Evolutionary conservation across 2,113 vertebrate species (phyloP), one percentile per base, ranked within the genome.

Genomic region (Andinoacara biseriatus): DNA sequence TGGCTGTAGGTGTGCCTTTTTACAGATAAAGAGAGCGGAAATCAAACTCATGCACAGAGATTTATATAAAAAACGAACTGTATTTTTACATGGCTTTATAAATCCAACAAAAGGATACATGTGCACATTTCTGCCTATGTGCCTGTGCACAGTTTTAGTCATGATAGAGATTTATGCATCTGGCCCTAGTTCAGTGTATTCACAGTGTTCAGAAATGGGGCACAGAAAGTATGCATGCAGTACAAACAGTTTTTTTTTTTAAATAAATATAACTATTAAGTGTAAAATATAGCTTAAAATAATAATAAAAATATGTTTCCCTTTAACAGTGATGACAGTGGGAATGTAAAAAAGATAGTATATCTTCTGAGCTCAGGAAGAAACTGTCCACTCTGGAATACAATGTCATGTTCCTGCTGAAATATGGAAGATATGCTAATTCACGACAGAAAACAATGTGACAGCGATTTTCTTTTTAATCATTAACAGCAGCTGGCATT

Each of bases 361-460:
- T 60, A 43, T 83, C 52, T 54, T 85, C 57, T 56, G 35, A 49
- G 6, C 46, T 58, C 14, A 62, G 62, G 59, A 61, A 82, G 54
- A 88, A 83, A 46, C 11, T 33, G 58, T 86, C 57, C 56, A 78
- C 22, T 76, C 54, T 72, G 40, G 83, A 84, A 83, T 75, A 82
- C 40, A 2, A 81, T 87, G 26, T 88, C 63, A 52, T 49, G 40
- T 86, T 18, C 58, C 20, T 7, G 6, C 46, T 76, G 61, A 84
- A 76, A 81, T 81, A 84, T 81, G 62, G 22, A 76, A 89, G 82
- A 67, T 52, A 84, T 65, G 62, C 10, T 80, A 83, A 81, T 84
- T 78, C 29, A 58, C 43, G 75, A 65, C 79, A 91, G 61, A 82
- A 87, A 69, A 22, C 17, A 31, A 87, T 59, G 14, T 72, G 40